Evolutionary conservation across 2,888 invertebrate genomes (phyloP).

Genomic region (Synanthedon vespiformis): DNA sequence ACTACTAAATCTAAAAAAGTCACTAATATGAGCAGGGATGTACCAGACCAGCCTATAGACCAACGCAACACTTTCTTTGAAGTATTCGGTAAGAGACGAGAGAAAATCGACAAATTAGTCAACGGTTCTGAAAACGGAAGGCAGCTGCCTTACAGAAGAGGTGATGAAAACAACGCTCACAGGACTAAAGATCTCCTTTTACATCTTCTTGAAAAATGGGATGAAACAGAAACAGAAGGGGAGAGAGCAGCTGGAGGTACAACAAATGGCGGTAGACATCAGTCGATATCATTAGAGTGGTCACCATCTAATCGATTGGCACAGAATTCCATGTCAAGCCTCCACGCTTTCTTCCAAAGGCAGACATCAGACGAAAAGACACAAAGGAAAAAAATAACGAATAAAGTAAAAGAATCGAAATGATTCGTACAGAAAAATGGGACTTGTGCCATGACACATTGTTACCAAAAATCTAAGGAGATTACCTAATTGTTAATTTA

Average conservation of each 20-base stretch:
- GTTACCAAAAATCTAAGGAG: slow-evolving; percentile 61
- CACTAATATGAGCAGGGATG: slow-evolving; percentile 78
- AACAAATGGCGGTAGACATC: slow-evolving; percentile 65
- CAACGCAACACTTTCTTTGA: slow-evolving; percentile 67
- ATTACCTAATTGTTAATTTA: slow-evolving; percentile 30
- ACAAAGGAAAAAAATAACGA: slow-evolving; percentile 48
- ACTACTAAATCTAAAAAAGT: slow-evolving; percentile 70
- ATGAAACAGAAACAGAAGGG: slow-evolving; percentile 68
- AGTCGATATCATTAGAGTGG: slow-evolving; percentile 83
- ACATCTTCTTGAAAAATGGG: slow-evolving; percentile 82
- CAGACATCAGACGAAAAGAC: slow-evolving; percentile 65
- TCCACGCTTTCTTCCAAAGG: slow-evolving; percentile 83
- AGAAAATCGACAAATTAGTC: slow-evolving; percentile 57
- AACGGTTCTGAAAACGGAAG: slow-evolving; percentile 51
- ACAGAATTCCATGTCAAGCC: slow-evolving; percentile 82
- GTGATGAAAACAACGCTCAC: slow-evolving; percentile 72
- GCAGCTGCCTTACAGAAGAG: slow-evolving; percentile 59
- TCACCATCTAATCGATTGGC: slow-evolving; percentile 79
- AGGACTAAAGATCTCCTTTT: slow-evolving; percentile 82
- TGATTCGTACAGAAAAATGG: slow-evolving; percentile 26
- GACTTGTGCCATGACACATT: slow-evolving; percentile 53
- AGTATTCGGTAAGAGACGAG: slow-evolving; percentile 57
- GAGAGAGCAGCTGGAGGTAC: slow-evolving; percentile 66
- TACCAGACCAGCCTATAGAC: slow-evolving; percentile 74
- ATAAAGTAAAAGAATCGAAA: slow-evolving; percentile 28